These are phyloP conservation scores for Laothoe populi DNA, from an alignment of 2,888 invertebrate species.

Conservation along the genomic window DNA sequence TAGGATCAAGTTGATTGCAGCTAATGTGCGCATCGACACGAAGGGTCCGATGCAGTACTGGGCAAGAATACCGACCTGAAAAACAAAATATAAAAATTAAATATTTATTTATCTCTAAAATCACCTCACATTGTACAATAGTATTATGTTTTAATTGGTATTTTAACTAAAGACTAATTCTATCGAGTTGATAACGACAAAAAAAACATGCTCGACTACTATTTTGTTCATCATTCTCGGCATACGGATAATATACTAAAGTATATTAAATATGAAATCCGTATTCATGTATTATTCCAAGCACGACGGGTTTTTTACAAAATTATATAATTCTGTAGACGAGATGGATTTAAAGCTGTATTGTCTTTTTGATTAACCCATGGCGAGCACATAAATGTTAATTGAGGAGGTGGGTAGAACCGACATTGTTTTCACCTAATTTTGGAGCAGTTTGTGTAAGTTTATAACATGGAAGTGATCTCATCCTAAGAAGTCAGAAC, in stretches of 20 bases:
- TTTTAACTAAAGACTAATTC: too few species aligned
- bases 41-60: slow-evolving; percentile 86
- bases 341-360: too few species aligned
- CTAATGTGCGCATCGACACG: slow-evolving; percentile 81
- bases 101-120: not conserved
- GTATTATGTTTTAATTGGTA: too few species aligned
- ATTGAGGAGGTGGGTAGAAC: slow-evolving; percentile 1
- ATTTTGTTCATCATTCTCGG: too few species aligned
- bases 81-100: slow-evolving; percentile 37
- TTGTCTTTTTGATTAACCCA: not conserved
- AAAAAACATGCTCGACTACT: too few species aligned
- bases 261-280: too few species aligned
- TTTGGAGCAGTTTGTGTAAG: not conserved
- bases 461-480: not conserved
- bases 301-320: not conserved
- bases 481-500: slow-evolving; percentile 6
- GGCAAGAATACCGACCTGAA: slow-evolving; percentile 84
- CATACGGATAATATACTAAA: too few species aligned
- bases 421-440: not conserved
- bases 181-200: too few species aligned
- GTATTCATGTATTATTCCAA: too few species aligned
- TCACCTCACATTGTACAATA: not conserved
- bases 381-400: not conserved
- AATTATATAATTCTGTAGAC: too few species aligned
- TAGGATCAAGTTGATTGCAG: slow-evolving; percentile 82